A percentile compares a stretch with the other conserved stretches of the same genome.
Conservation (phyloP, 2,888 invertebrate species). For the Sinotaia quadrata region DNA sequence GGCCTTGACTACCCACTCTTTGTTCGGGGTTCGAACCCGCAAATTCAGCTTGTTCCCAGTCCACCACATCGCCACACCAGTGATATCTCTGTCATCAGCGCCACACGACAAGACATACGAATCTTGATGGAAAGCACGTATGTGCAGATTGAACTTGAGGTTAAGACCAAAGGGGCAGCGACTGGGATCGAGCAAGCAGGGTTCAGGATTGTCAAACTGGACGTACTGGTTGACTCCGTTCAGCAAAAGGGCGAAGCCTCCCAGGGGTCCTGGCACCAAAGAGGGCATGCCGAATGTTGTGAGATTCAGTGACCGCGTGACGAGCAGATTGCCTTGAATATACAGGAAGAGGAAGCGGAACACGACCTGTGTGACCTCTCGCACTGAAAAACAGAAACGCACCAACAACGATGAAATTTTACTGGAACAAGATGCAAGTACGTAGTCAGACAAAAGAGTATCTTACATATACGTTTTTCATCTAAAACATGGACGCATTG, state of each 20-base stretch:
- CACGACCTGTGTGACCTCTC: slow-evolving; percentile 24
- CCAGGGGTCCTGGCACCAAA: slow-evolving; percentile 35
- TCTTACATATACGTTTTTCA: too few relatives aligned
- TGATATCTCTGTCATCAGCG: slow-evolving; percentile 24
- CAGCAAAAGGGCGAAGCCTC: slow-evolving; percentile 39
- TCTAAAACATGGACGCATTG: too few relatives aligned
- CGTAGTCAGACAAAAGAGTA: too few relatives aligned
- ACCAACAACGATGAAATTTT: too few relatives aligned
- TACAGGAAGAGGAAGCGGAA: slow-evolving; percentile 43
- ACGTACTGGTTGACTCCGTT: slow-evolving; percentile 39
- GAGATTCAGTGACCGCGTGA: slow-evolving; percentile 51
- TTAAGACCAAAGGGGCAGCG: slow-evolving; percentile 40
- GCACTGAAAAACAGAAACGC: slow-evolving; percentile 32
- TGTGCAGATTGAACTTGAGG: slow-evolving; percentile 38
- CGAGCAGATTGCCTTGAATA: slow-evolving; percentile 46
- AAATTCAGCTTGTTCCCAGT: slow-evolving; percentile 32
- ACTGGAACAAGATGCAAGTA: too few relatives aligned
- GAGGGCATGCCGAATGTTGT: slow-evolving; percentile 46
- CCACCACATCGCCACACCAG: slow-evolving; percentile 41
- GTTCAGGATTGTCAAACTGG: not conserved
- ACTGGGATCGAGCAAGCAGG: slow-evolving; percentile 37
- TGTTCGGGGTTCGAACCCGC: slow-evolving; percentile 32
- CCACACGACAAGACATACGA: slow-evolving; percentile 41
- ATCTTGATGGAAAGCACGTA: slow-evolving; percentile 30
- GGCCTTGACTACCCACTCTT: slow-evolving; percentile 37